phyloP scores from a whole-genome alignment of 2,113 vertebrate species.

The Amia ocellicauda region DNA sequence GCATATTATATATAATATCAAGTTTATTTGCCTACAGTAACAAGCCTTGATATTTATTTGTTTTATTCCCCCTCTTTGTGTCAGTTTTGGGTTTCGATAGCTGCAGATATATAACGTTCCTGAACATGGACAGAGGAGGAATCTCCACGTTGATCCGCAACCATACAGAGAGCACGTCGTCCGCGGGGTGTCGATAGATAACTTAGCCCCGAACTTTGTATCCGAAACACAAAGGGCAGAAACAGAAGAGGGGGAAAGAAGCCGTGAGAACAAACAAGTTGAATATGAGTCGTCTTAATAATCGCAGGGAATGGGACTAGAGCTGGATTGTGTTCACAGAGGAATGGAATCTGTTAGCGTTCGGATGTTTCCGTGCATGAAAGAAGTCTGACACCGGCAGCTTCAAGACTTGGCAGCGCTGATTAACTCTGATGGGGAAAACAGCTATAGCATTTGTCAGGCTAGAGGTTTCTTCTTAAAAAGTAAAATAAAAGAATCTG shows the following conservation, averaged over 20 bases:
- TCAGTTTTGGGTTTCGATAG: no score
- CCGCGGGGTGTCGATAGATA: no score
- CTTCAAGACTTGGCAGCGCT: neutral
- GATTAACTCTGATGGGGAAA: neutral
- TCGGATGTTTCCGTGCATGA: neutral
- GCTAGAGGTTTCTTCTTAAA: no score
- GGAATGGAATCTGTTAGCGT: neutral
- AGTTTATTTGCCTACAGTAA: no score
- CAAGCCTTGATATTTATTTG: no score
- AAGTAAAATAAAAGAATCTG: neutral
- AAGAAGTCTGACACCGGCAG: neutral
- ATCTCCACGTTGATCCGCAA: slow-evolving; percentile 47
- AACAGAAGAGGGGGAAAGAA: slow-evolving; percentile 31
- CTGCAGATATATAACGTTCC: slow-evolving; percentile 33
- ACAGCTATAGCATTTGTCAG: no score
- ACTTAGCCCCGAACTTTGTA: slow-evolving; percentile 47
- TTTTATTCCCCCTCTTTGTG: no score
- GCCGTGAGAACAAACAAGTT: slow-evolving; percentile 42
- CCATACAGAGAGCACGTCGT: slow-evolving; percentile 24
- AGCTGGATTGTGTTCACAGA: neutral
- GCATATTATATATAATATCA: no score
- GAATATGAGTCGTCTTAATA: slow-evolving; percentile 39
- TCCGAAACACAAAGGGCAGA: slow-evolving; percentile 36
- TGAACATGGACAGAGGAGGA: slow-evolving; percentile 21
- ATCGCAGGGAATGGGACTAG: neutral